Base-by-base conservation (phyloP, 2,888 invertebrate species). In the Nudaria mundana region DNA sequence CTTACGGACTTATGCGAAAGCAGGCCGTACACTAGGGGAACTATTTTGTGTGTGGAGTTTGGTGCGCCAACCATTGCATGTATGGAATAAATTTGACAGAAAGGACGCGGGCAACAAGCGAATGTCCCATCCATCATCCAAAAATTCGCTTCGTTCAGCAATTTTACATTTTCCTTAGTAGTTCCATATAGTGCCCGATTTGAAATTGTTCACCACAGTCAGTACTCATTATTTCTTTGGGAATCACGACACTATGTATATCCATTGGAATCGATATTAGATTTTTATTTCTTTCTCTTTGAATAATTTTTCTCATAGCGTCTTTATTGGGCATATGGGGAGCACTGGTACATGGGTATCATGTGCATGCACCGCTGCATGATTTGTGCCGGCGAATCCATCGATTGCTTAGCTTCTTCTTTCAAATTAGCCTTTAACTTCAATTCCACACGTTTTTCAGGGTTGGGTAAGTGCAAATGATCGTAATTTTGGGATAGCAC, bases 251-350 rank as follows among this genome's bases (percentile, higher is more conserved):
- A 28, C 6, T 12, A 11, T 33, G 33, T 10, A 29, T 23, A 12
- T 29, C 15, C 22, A 32, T 29, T 5, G 33, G 33, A 33, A 37
- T 24, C 11, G 10, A 31, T 31, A 37, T 39, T 29, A 40, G 31
- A 32, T 35, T 31, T 11, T 36, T 40, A 22, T 36, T 44, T 13
- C 44, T 26, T 29, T 10, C 44, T 11, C 39, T 11, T 18, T 44
- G 36, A 23, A 36, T 31, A 11, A 33, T 29, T 28, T 15, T 44
- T 28, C 39, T 23, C 44, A 39, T 39, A 8, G 39, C 38, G 13
- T 39, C 32, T 12, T 28, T 32, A 12, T n/a, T n/a, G n/a, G n/a
- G n/a, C n/a, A n/a, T n/a, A n/a, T 39, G 26, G 11, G 44, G 39
- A 15, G 36, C 36, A 32, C 28, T 32, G 10, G 11, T 32, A 38